Conservation (phyloP, 1,140 invertebrate species). For the Doryteuthis pealeii region DNA sequence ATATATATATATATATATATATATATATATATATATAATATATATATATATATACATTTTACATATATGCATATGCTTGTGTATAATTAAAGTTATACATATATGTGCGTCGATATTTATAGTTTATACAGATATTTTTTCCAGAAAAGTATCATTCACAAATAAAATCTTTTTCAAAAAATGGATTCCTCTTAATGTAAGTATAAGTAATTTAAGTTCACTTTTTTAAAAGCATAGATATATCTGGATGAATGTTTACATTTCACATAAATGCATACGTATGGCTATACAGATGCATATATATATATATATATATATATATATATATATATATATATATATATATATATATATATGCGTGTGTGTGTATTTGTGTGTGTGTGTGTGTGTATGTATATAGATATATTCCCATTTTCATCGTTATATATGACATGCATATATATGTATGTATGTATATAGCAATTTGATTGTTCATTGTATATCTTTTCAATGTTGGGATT, state of each 20-base stretch:
- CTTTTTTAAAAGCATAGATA: background rate
- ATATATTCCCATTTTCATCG: background rate
- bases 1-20: background rate
- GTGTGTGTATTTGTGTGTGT: background rate
- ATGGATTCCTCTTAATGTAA: background rate
- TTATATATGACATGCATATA: background rate
- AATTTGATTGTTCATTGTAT: background rate
- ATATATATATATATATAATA: background rate
- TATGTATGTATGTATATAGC: background rate
- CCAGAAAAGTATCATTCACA: background rate
- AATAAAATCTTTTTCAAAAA: too few species aligned
- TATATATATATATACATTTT: background rate
- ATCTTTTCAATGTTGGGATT: background rate
- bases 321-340: background rate
- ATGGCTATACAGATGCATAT: background rate
- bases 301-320: background rate
- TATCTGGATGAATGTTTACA: background rate
- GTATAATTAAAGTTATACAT: background rate
- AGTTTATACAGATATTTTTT: background rate
- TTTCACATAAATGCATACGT: background rate
- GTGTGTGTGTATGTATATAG: background rate
- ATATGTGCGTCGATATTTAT: background rate
- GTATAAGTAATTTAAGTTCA: background rate
- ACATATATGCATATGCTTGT: background rate
- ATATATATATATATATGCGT: background rate